Conservation (phyloP, 2,113 vertebrate species). For the Canis aureus region DNA sequence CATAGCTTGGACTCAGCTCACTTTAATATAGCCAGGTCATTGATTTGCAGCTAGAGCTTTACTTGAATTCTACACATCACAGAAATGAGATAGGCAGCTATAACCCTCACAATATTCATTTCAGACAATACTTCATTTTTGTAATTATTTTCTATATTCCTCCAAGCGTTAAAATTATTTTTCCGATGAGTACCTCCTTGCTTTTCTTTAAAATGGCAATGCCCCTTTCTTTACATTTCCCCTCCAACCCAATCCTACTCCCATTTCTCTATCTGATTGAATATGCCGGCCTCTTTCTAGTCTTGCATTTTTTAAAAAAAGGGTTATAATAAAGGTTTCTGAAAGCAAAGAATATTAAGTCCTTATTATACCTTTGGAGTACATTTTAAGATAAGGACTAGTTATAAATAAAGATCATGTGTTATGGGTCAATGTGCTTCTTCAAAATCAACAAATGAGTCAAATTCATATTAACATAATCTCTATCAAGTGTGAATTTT, state of each 20-base stretch:
- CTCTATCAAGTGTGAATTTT: neutral
- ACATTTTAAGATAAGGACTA: slow-evolving; percentile 56
- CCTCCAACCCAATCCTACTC: neutral
- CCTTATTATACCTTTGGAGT: neutral
- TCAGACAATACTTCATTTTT: neutral
- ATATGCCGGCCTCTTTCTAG: neutral
- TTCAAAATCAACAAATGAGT: slow-evolving; percentile 21
- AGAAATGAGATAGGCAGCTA: neutral
- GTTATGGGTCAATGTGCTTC: neutral
- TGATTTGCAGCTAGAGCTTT: neutral
- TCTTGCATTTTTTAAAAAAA: slow-evolving; percentile 28
- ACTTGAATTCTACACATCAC: neutral
- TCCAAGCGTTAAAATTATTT: neutral
- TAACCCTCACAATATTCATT: slow-evolving; percentile 31
- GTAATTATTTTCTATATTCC: neutral
- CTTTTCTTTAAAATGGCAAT: neutral
- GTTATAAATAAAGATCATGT: neutral
- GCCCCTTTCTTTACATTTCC: neutral
- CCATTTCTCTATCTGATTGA: neutral
- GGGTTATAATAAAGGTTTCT: neutral
- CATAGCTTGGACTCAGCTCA: neutral
- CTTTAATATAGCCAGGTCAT: neutral
- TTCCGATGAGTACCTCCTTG: neutral
- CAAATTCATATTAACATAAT: neutral
- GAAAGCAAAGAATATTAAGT: slow-evolving; percentile 29